Conservation (phyloP, 2,888 invertebrate genomes). For the Bedellia somnulentella region DNA sequence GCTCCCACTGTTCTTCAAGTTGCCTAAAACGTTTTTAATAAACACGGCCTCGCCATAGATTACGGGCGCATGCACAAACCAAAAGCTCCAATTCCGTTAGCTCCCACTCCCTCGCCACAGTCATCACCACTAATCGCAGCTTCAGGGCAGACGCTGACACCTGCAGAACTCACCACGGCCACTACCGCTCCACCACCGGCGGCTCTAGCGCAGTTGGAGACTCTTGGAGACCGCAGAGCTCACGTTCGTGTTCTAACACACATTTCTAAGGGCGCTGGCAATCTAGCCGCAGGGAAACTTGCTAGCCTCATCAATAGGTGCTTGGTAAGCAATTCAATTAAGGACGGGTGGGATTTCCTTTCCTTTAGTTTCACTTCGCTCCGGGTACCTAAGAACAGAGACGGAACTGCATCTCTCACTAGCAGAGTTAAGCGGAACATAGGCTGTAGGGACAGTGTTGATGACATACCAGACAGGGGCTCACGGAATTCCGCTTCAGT, state of each 20-base stretch:
- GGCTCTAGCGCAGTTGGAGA: no score
- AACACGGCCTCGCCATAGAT: no score
- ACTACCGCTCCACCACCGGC: no score
- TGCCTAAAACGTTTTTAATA: no score
- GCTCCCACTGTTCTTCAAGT: no score
- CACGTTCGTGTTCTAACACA: constrained; percentile 5
- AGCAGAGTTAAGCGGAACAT: constrained; percentile 5
- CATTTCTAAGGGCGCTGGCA: constrained; percentile 7
- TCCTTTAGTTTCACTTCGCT: not conserved
- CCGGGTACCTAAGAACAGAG: not conserved
- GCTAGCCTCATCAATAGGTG: constrained; percentile 1
- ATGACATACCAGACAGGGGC: not conserved
- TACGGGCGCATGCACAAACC: no score
- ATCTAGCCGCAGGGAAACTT: constrained; percentile 5
- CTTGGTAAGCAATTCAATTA: not conserved
- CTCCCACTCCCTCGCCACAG: no score
- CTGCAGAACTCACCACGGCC: no score
- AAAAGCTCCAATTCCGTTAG: no score
- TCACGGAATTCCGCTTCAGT: not conserved
- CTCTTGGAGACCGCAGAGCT: no score
- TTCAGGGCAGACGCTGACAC: no score
- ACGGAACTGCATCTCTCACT: constrained; percentile 1
- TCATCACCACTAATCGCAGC: no score
- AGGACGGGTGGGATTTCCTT: constrained; percentile 4
- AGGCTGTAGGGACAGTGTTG: not conserved